These are phyloP conservation scores for Suricata suricatta DNA, from an alignment of 2,113 vertebrate species.

Conservation along the genomic window DNA sequence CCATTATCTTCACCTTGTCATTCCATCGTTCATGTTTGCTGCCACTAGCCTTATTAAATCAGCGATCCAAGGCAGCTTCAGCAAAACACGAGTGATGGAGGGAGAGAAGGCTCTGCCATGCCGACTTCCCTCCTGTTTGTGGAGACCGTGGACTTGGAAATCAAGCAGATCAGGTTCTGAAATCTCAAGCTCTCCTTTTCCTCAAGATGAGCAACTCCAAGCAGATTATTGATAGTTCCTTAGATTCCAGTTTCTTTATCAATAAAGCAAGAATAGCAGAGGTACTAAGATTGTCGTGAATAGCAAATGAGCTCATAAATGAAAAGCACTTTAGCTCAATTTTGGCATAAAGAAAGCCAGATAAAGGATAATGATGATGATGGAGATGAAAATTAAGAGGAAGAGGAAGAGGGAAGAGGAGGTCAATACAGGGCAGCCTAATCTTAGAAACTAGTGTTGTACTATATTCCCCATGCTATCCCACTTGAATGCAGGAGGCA, in stretches of 20 bases:
- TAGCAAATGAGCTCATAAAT: background rate
- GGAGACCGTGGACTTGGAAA: background rate
- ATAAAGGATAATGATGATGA: background rate
- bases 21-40: background rate
- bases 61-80: background rate
- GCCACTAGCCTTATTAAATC: background rate
- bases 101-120: too few relatives aligned
- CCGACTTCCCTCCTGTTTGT: background rate
- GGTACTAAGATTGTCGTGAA: background rate
- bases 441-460: background rate
- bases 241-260: background rate
- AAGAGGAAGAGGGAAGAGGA: background rate
- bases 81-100: background rate
- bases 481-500: background rate
- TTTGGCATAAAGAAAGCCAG: background rate
- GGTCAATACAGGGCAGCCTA: background rate
- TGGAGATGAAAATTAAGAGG: background rate
- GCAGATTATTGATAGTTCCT: background rate
- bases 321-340: background rate
- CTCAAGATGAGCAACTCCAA: background rate
- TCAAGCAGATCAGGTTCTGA: background rate
- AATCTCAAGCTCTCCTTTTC: background rate
- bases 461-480: background rate
- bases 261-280: background rate
- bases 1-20: background rate